Conservation (phyloP, 2,113 vertebrate genomes). For the Amblyornis subalaris region DNA sequence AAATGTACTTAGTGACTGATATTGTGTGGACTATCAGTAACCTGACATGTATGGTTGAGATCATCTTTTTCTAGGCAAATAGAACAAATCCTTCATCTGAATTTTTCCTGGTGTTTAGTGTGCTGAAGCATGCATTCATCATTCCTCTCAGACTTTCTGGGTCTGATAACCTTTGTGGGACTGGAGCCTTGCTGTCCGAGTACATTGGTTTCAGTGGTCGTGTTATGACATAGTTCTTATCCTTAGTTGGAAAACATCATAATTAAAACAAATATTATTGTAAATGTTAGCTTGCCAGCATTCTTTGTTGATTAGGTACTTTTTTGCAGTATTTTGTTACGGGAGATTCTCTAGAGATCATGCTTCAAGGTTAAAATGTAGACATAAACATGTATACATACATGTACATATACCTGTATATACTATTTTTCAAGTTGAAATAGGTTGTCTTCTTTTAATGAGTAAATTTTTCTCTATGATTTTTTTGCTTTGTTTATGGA, state of each 20-base stretch:
- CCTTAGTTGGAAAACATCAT: not conserved
- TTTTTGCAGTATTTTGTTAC: not conserved
- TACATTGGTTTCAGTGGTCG: not conserved
- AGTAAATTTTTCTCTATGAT: not conserved
- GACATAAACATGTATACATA: not conserved
- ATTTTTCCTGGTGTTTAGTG: not conserved
- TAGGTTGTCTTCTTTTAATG: not conserved
- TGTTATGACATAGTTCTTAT: not conserved
- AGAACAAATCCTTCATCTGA: not conserved
- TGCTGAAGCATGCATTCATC: not conserved
- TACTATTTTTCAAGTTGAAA: not conserved
- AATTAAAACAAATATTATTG: not conserved
- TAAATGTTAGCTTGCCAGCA: not conserved
- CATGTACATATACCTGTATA: accelerated
- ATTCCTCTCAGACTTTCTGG: not conserved
- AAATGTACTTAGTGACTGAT: not conserved
- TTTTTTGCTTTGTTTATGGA: constrained; percentile 32
- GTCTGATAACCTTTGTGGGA: not conserved
- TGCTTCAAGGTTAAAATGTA: not conserved
- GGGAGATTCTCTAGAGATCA: not conserved
- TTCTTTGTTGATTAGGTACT: not conserved
- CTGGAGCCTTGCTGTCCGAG: not conserved
- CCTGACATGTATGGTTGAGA: not conserved
- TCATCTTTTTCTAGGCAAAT: not conserved
- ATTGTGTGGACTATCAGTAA: not conserved